A percentile compares a stretch with the other conserved stretches of the same genome.
Conservation (phyloP, 2,888 invertebrate genomes). For the Drosophila kuntzei region DNA sequence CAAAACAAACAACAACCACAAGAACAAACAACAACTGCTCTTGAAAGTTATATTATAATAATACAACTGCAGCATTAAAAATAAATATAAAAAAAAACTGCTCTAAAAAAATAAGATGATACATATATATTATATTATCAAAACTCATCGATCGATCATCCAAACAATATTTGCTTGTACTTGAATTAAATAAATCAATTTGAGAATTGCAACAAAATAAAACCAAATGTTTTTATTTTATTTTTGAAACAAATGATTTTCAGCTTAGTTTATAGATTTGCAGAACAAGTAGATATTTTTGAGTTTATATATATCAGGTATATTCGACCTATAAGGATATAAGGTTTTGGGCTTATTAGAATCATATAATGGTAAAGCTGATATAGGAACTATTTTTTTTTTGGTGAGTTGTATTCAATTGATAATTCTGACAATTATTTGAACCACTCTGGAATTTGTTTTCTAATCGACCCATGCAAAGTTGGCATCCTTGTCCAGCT, state of each 20-base stretch:
- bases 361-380: not conserved
- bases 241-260: not conserved
- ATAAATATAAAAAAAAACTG: conserved; percentile 38
- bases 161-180: conserved; percentile 68
- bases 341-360: not conserved
- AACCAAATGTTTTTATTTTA: not conserved
- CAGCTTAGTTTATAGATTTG: not conserved
- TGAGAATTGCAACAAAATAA: conserved; percentile 60
- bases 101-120: conserved; percentile 57
- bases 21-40: conserved; percentile 69
- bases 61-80: conserved; percentile 47
- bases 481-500: conserved; percentile 76
- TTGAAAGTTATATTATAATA: conserved; percentile 62
- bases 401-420: not conserved
- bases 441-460: not conserved
- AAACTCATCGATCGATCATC: conserved; percentile 72
- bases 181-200: conserved; percentile 71
- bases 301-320: not conserved
- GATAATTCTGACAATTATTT: not conserved
- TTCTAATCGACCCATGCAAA: conserved; percentile 83
- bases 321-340: not conserved
- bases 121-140: conserved; percentile 74
- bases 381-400: conserved; percentile 10
- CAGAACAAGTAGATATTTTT: not conserved
- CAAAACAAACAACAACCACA: conserved; percentile 19